A percentile compares a stretch with the other conserved stretches of the same genome.
phyloP scores from a whole-genome alignment of 2,113 vertebrate species.

The Eulacestoma nigropectus region DNA sequence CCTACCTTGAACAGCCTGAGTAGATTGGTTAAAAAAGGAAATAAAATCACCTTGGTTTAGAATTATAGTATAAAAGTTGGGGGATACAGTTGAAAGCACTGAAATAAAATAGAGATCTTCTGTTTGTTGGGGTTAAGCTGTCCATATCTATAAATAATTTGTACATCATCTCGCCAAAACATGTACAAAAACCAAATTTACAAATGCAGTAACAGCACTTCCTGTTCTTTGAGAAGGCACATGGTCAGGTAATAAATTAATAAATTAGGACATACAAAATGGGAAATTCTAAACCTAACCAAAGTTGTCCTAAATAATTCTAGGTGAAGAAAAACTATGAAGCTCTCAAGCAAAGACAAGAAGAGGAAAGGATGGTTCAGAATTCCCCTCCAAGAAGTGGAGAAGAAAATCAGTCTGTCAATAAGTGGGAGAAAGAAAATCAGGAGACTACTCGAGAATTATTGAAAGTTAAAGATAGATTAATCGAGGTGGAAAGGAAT shows the following conservation, averaged over 20 bases:
- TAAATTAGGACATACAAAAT: not conserved
- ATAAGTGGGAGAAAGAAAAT: constrained; percentile 92
- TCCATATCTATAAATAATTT: not conserved
- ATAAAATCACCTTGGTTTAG: not conserved
- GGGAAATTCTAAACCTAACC: not conserved
- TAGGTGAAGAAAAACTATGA: constrained; percentile 99
- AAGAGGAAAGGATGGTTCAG: constrained; percentile 91
- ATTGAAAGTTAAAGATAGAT: constrained; percentile 92
- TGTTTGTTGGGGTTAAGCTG: not conserved
- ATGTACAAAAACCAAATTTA: not conserved
- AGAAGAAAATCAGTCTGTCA: constrained; percentile 75
- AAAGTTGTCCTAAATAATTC: constrained; percentile 37
- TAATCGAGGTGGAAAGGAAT: constrained; percentile 97
- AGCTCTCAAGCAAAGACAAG: constrained; percentile 94
- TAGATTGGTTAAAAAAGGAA: not conserved
- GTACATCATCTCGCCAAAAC: not conserved
- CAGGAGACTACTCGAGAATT: constrained; percentile 94
- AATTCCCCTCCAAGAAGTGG: constrained; percentile 81
- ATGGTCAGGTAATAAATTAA: not conserved
- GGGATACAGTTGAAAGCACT: not conserved
- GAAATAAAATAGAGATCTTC: not conserved
- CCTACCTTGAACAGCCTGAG: not conserved
- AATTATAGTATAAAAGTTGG: not conserved
- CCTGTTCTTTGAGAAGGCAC: not conserved
- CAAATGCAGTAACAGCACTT: not conserved